Evolutionary conservation across 1,140 invertebrate genomes (phyloP), one percentile per base, ranked within the genome.

Genomic region (Drosophila bocki): DNA sequence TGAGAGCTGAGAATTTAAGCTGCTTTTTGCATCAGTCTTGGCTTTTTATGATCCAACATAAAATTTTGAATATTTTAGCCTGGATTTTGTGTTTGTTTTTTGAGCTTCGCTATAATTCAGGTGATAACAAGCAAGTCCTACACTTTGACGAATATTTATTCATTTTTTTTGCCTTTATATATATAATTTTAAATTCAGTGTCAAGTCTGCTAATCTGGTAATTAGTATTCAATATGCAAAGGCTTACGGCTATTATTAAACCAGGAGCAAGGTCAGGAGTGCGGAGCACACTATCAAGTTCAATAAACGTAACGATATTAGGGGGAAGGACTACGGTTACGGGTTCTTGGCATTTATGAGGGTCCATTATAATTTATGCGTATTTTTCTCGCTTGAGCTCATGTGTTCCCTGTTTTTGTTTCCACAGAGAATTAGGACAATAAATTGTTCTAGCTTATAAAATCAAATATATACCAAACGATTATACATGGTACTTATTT

Each of bases 291-390:
- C 26, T 37, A 51, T 51, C 32, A 50, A 48, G 71, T 62, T 62
- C 41, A 60, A 61, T 75, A 54, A 71, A 29, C 35, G 35, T 39
- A 48, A 71, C 35, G 54, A 47, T 70, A 37, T 45, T 60, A 44
- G 22, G 17, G 12, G 11, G 45, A 33, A 44, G 7, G 51, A 13
- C 44, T 69, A 26, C 15, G 41, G 35, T 45, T 61, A 41, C 39
- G 41, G 48, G 41, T 42, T 50, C 11, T 62, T 56, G 68, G 67
- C 57, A 54, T 62, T 62, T 76, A 64, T 76, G 44, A 74, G 15
- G 72, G 59, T 74, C 53, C 13, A 29, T 51, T 45, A 74, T 64
- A 53, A 65, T 64, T 64, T 74, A 64, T 64, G 45, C 47, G 26
- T 45, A 19, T 53, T 53, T 8, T n/a, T 33, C 47, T 58, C 4